phyloP scores from a whole-genome alignment of 2,113 vertebrate species.

The Eupsittula cactorum region DNA sequence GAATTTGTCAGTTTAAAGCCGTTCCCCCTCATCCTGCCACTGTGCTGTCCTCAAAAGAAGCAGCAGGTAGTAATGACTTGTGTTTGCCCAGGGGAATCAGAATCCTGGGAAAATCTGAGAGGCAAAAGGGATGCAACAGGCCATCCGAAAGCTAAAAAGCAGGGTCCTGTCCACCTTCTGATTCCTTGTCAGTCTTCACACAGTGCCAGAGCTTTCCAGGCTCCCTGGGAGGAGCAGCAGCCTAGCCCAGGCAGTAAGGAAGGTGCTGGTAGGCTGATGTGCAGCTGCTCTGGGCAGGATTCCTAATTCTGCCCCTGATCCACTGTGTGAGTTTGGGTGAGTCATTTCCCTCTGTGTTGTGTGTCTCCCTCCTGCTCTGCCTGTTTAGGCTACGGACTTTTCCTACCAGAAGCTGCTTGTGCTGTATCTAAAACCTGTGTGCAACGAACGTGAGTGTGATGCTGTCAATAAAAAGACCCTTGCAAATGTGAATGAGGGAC shows the following conservation, averaged over 20 bases:
- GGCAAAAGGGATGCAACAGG: background rate
- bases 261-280: background rate
- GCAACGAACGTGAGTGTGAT: background rate
- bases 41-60: background rate
- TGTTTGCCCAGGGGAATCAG: background rate
- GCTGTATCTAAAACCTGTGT: background rate
- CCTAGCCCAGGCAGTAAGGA: rapidly evolving
- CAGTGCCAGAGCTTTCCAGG: background rate
- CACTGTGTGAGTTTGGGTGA: background rate
- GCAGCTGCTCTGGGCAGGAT: background rate
- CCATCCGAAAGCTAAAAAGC: background rate
- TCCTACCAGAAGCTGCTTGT: background rate
- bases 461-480: background rate
- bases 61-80: background rate
- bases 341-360: constrained; percentile 32
- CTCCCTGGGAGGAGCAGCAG: background rate
- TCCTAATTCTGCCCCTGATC: background rate
- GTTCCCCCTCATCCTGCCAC: background rate
- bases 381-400: background rate
- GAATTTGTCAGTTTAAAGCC: background rate
- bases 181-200: too few relatives aligned
- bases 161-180: background rate
- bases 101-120: background rate
- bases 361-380: constrained; percentile 29
- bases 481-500: background rate